Conservation (phyloP, 2,113 vertebrate species). For the Neofelis nebulosa region DNA sequence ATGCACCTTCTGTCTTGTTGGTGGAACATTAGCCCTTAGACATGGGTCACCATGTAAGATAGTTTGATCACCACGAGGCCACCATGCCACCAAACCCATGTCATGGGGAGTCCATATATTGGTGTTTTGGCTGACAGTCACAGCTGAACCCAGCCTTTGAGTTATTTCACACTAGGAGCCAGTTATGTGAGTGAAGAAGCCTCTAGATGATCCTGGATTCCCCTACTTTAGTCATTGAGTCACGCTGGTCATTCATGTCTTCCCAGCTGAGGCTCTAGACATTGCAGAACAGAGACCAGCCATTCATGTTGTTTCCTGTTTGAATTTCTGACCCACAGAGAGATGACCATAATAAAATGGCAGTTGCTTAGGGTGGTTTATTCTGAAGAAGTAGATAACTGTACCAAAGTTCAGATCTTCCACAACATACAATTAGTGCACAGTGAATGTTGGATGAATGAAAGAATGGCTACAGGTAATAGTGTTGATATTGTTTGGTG, state of each 20-base stretch:
- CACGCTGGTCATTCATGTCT: not conserved
- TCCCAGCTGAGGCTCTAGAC: not conserved
- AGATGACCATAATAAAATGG: not conserved
- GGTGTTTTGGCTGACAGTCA: not conserved
- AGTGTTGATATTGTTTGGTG: not conserved
- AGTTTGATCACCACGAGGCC: not conserved
- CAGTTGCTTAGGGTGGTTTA: not conserved
- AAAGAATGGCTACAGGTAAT: not conserved
- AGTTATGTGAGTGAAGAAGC: not conserved
- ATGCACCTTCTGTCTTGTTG: not conserved
- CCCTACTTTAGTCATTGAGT: not conserved
- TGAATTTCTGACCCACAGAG: not conserved
- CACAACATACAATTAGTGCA: not conserved
- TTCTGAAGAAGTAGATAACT: not conserved
- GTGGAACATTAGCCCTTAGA: not conserved
- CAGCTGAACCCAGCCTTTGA: not conserved
- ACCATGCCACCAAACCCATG: not conserved
- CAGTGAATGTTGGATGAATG: not conserved
- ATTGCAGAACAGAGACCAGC: not conserved
- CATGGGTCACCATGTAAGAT: not conserved
- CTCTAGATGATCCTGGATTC: not conserved
- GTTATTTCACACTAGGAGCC: not conserved
- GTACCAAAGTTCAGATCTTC: not conserved
- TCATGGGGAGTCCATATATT: not conserved
- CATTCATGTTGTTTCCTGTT: not conserved